Percentiles rank a stretch among this genome's conserved stretches.
Conservation (phyloP, 2,797 vertebrate species). For the Coranthus polyacanthus region DNA sequence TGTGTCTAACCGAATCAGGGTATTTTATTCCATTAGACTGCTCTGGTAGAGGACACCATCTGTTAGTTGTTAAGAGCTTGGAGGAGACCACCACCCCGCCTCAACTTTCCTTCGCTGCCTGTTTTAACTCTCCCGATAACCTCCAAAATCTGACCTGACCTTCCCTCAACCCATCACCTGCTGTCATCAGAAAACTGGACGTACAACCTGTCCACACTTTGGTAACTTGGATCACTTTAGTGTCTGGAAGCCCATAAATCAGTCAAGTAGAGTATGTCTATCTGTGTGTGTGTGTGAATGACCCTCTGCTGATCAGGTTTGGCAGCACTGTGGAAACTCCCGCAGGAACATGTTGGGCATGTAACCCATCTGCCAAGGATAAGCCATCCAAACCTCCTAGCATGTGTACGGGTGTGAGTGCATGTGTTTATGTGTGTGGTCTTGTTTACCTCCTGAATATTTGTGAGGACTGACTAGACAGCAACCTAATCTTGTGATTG, state of each 20-base stretch:
- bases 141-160: constrained; percentile 67
- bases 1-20: constrained; percentile 59
- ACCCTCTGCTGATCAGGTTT: constrained; percentile 58
- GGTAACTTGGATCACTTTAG: constrained; percentile 41
- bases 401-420: constrained; percentile 15
- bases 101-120: constrained; percentile 53
- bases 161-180: constrained; percentile 52
- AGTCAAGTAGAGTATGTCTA: constrained; percentile 35
- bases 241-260: constrained; percentile 58
- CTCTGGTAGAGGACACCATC: constrained; percentile 73
- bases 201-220: constrained; percentile 48
- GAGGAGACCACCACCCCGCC: constrained; percentile 62
- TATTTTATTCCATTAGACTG: constrained; percentile 63
- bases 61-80: constrained; percentile 71
- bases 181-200: constrained; percentile 59
- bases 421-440: constrained; percentile 35
- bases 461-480: constrained; percentile 17
- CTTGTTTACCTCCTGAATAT: constrained; percentile 29
- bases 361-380: constrained; percentile 58
- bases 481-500: constrained; percentile 29
- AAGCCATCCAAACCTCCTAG: constrained; percentile 49
- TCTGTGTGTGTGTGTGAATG: constrained; percentile 52
- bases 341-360: constrained; percentile 56
- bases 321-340: constrained; percentile 50
- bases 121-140: constrained; percentile 68